These are phyloP conservation scores for Troides oblongomaculatus DNA, from an alignment of 2,888 invertebrate genomes.

Conservation along the genomic window DNA sequence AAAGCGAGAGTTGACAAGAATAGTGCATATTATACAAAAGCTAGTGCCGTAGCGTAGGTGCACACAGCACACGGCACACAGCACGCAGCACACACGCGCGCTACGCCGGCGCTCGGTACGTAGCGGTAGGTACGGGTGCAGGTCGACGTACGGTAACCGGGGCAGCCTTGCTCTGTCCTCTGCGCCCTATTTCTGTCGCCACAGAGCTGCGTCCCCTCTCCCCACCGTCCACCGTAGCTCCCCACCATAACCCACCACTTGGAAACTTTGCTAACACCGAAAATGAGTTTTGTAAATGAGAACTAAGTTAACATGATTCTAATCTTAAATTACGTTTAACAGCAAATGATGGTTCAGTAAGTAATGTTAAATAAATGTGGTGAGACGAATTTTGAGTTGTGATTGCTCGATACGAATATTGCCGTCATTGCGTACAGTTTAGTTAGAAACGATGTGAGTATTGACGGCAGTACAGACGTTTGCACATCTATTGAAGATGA, in stretches of 20 bases:
- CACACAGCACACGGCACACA: constrained; percentile 23
- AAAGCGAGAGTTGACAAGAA: constrained; percentile 21
- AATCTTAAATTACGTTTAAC: background rate
- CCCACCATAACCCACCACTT: constrained; percentile 55
- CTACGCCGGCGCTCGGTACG: constrained; percentile 37
- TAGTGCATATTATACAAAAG: constrained; percentile 48
- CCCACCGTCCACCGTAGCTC: constrained; percentile 34
- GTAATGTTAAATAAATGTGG: background rate
- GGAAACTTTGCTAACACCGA: constrained; percentile 51
- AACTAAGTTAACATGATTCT: constrained; percentile 33
- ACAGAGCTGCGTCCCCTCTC: constrained; percentile 49
- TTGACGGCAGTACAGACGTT: constrained; percentile 1
- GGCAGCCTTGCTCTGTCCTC: constrained; percentile 80
- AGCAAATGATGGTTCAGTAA: no score
- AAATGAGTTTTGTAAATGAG: constrained; percentile 45
- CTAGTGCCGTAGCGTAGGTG: constrained; percentile 38
- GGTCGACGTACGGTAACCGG: constrained; percentile 75
- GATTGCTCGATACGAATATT: background rate
- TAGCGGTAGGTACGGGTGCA: constrained; percentile 53
- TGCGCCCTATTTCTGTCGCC: constrained; percentile 79
- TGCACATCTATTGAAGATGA: constrained; percentile 17
- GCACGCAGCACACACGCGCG: constrained; percentile 41
- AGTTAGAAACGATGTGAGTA: constrained; percentile 5
- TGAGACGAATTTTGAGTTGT: background rate
- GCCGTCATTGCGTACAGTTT: constrained; percentile 1